Evolutionary conservation across 2,113 vertebrate species (phyloP), one percentile per base, ranked within the genome.

Genomic region (Hippocampus comes): DNA sequence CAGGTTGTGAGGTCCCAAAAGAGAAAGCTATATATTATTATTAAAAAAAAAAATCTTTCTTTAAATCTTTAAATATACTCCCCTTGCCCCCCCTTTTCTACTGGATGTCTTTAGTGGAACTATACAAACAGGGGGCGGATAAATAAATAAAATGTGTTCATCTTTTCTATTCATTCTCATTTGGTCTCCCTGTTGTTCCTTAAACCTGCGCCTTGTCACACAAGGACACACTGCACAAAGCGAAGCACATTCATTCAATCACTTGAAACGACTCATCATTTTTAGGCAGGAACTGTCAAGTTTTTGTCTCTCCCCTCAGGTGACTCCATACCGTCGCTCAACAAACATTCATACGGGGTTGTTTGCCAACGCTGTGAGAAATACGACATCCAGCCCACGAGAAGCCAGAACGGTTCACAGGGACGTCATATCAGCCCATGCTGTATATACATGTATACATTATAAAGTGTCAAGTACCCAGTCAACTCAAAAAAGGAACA

Each of bases 391-490:
- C 89, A 89, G 87, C 86, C 88, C 79, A 92, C 89, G 75, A 87
- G 89, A 80, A 82, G 86, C 74, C 88, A 46, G 78, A 79, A 88
- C 75, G 75, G 88, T 88, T 78, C 87, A 86, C 83, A 87, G 84
- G 86, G 78, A 90, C 89, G 89, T 90, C 88, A 88, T 84, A 84
- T 90, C 82, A 88, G 88, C 88, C 89, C 88, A 88, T 89, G 90
- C 88, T 87, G 88, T 93, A 92, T 92, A 90, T 90, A 92, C 89
- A 92, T 82, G 88, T 89, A 86, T 90, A 89, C 85, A 91, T 91
- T 89, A 87, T 93, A 93, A 93, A 93, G 92, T 94, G 93, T 93
- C 93, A 93, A 92, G 93, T 93, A 94, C 92, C 93, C 92, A 91
- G 86, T 90, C 87, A 91, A 92, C 72, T 78, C 76, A 90, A 87